A percentile compares a stretch with the other conserved stretches of the same genome.
Conservation (phyloP, 2,888 invertebrate genomes). For the Agelastica alni region DNA sequence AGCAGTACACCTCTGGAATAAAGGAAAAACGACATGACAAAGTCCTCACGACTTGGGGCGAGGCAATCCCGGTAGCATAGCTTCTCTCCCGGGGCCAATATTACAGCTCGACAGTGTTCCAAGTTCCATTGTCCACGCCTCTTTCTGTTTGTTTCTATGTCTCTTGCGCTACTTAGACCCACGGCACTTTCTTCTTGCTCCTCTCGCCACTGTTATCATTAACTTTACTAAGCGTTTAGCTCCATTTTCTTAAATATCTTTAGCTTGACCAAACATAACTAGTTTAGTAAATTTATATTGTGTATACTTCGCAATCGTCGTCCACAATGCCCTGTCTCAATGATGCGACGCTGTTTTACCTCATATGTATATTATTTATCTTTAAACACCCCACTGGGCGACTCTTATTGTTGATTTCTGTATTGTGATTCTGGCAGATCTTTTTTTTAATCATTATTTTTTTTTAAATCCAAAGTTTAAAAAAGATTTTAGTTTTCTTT, state of each 20-base stretch:
- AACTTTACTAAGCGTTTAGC: constrained; percentile 16
- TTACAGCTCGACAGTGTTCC: constrained; percentile 46
- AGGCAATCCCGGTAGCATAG: constrained; percentile 43
- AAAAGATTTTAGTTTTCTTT: no score
- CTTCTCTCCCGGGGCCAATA: constrained; percentile 46
- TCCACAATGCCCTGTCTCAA: no score
- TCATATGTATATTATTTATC: no score
- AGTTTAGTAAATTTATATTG: constrained; percentile 17
- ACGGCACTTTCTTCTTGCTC: constrained; percentile 11
- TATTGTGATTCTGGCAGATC: no score
- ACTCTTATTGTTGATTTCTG: no score
- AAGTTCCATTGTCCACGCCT: constrained; percentile 42
- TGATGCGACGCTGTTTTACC: no score
- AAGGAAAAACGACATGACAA: constrained; percentile 21
- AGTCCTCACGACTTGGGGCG: constrained; percentile 35
- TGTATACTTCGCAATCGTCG: no score
- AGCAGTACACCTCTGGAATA: constrained; percentile 13
- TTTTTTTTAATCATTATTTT: no score
- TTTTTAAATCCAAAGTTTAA: no score
- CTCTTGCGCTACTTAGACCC: constrained; percentile 14
- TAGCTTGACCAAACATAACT: constrained; percentile 15
- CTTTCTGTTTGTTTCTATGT: constrained; percentile 37
- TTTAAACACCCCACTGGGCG: no score
- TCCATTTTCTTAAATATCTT: constrained; percentile 17
- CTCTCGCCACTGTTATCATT: constrained; percentile 20